phyloP scores from a whole-genome alignment of 1,140 invertebrate species.

The Ptiloglossa arizonensis region DNA sequence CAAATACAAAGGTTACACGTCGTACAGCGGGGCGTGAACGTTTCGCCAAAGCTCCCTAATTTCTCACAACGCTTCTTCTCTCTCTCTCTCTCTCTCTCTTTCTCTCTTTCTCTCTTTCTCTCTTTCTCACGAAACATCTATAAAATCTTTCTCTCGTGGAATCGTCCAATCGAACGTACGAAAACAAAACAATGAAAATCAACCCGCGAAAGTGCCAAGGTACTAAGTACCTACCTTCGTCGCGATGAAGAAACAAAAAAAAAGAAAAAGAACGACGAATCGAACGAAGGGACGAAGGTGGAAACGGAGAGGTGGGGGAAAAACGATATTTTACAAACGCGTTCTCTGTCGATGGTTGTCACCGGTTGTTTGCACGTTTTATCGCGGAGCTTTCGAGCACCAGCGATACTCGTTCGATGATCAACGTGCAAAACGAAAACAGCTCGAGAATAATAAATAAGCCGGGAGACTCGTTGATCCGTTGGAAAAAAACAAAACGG shows the following conservation, averaged over 20 bases:
- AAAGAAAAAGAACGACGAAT: too few relatives aligned
- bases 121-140: constrained; percentile 4
- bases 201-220: background rate
- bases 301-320: too few relatives aligned
- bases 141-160: background rate
- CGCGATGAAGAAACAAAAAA: background rate
- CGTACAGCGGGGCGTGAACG: constrained; percentile 51
- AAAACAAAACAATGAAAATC: constrained; percentile 9
- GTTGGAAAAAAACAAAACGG: too few relatives aligned
- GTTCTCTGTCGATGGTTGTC: background rate
- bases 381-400: background rate
- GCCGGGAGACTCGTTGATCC: background rate
- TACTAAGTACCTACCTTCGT: background rate
- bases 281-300: background rate
- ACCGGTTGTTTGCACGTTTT: background rate
- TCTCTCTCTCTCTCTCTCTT: background rate
- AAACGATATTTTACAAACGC: constrained; percentile 1
- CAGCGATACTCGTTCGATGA: background rate
- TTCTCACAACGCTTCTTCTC: background rate
- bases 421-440: background rate
- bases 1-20: constrained; percentile 74
- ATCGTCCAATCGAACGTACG: constrained; percentile 19
- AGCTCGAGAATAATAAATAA: background rate
- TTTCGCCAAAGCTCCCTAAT: constrained; percentile 22
- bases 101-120: background rate